Evolutionary conservation across 2,888 invertebrate species (phyloP), one percentile per base, ranked within the genome.

Genomic region (Tipula vernalis): DNA sequence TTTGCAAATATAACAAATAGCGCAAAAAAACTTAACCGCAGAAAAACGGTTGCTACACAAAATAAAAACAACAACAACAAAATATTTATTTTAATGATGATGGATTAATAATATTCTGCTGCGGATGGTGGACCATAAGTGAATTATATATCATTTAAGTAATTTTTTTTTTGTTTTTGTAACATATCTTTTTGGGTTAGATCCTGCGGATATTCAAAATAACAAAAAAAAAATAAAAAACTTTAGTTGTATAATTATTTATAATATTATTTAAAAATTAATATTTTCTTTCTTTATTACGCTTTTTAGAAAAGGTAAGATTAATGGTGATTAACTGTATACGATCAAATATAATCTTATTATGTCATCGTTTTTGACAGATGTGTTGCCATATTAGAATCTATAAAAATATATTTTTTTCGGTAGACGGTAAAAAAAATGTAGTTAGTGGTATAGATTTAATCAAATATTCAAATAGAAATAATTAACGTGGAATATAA

Each of bases 91-190:
- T 71, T 71, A 71, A 71, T 71, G 71, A 71, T 71, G 71, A 71
- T 71, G 71, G 71, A 71, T 71, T 71, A 71, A 71, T 71, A 71
- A 71, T 71, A 71, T 28, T 71, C 71, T 71, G 71, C 71, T 71
- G 71, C 71, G 71, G 71, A 71, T 71, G 71, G 71, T 71, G 71
- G 71, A 71, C 71, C 71, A 71, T 71, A 71, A 71, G 71, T 71
- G 71, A 71, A 71, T 71, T 71, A 71, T 71, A 71, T 28, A 71
- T 71, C 71, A 28, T 71, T 71, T 71, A 3, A 51, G 12, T 41
- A 2, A 41, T 41, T 12, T 15, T 51, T 44, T 10, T 44, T 44
- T n/a, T 51, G 15, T 71, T 28, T 71, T 3, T 18, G 28, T 28
- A 71, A 71, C 71, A 71, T n/a, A 71, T 71, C 28, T 28, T 71